A percentile compares a stretch with the other conserved stretches of the same genome.
Conservation (phyloP, 2,113 vertebrate genomes). For the Silurus asotus region DNA sequence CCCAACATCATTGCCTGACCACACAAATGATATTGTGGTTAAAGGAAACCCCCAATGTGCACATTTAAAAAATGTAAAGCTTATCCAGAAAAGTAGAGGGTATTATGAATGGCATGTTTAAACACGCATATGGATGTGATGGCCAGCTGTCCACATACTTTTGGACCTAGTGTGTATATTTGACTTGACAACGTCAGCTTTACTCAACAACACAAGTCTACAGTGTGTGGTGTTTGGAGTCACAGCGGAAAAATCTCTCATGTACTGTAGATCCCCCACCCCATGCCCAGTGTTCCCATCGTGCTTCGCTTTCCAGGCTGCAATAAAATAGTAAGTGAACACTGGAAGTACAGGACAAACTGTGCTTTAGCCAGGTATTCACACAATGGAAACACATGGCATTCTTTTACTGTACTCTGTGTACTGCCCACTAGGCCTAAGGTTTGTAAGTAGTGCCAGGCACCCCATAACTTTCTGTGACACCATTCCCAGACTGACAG, state of each 20-base stretch:
- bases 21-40: not conserved
- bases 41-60: not conserved
- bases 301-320: too few species aligned
- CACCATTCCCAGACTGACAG: not conserved
- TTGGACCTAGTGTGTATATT: not conserved
- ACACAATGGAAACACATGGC: constrained; percentile 16
- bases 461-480: not conserved
- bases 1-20: not conserved
- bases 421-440: constrained; percentile 13
- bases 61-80: not conserved
- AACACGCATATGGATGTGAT: not conserved
- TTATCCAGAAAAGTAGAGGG: not conserved
- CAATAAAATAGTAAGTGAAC: not conserved
- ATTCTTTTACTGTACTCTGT: constrained; percentile 17
- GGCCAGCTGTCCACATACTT: not conserved
- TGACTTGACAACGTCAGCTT: not conserved
- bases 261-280: too few species aligned
- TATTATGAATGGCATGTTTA: not conserved
- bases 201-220: not conserved
- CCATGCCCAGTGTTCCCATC: not conserved
- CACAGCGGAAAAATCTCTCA: not conserved
- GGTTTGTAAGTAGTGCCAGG: not conserved
- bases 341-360: not conserved
- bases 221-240: not conserved
- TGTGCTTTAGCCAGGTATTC: not conserved